A percentile compares a stretch with the other conserved stretches of the same genome.
Conservation (phyloP, 2,888 invertebrate species). For the Dinocampus coccinellae region DNA sequence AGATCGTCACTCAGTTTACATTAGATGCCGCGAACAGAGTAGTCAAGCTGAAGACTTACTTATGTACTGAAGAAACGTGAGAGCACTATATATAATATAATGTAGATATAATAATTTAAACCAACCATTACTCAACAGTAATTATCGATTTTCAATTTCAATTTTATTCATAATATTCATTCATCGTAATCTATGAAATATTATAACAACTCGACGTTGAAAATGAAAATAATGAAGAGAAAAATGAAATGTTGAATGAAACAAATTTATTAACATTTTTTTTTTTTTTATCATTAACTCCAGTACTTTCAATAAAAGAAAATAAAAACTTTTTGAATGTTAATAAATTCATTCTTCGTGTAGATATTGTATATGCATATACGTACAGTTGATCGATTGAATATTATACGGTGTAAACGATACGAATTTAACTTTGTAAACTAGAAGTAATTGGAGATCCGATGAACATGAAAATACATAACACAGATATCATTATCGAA, state of each 20-base stretch:
- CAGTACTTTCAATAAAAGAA: not conserved
- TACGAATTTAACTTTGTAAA: slow-evolving; percentile 40
- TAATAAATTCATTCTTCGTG: not conserved
- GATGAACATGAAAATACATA: slow-evolving; percentile 40
- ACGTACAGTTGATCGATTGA: not conserved
- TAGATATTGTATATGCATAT: not conserved
- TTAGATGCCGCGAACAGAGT: slow-evolving; percentile 51
- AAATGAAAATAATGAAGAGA: not conserved
- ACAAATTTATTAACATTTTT: too few relatives aligned
- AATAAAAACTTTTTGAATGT: not conserved
- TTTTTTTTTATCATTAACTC: not conserved
- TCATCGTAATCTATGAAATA: not conserved
- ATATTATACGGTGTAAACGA: slow-evolving; percentile 10
- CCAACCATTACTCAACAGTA: slow-evolving; percentile 60
- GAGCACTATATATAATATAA: slow-evolving; percentile 15
- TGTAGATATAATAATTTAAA: slow-evolving; percentile 51
- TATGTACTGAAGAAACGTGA: slow-evolving; percentile 7
- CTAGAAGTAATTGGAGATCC: slow-evolving; percentile 44
- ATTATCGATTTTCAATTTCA: slow-evolving; percentile 65
- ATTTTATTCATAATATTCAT: slow-evolving; percentile 56
- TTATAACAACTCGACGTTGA: not conserved
- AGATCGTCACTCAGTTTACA: slow-evolving; percentile 62
- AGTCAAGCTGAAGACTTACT: slow-evolving; percentile 26
- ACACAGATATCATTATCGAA: slow-evolving; percentile 38
- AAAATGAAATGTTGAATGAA: not conserved